Evolutionary conservation across 2,113 vertebrate species (phyloP).

Genomic region (Xiphias gladius): DNA sequence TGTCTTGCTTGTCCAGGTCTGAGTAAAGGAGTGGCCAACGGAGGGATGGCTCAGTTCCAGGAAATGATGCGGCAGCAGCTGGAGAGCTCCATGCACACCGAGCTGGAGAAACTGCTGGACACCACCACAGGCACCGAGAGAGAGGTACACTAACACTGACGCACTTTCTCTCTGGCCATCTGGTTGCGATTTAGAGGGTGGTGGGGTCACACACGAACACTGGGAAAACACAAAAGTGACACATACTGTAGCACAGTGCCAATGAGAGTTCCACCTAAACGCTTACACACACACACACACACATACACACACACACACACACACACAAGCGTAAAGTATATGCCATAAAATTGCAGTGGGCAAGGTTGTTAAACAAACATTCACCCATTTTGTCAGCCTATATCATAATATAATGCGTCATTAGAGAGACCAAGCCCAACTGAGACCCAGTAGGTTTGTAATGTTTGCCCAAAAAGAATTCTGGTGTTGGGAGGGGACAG

Average conservation of each 20-base stretch:
- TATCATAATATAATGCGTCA: neutral
- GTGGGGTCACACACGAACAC: conserved; percentile 34
- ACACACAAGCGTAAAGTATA: neutral
- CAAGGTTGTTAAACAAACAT: neutral
- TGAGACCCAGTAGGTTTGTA: neutral
- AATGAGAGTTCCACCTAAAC: conserved; percentile 52
- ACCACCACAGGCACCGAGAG: conserved; percentile 86
- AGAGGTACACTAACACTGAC: conserved; percentile 82
- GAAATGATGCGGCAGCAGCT: conserved; percentile 96
- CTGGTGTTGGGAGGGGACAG: neutral
- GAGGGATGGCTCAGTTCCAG: conserved; percentile 93
- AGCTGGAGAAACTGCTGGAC: conserved; percentile 91
- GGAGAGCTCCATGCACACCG: conserved; percentile 93
- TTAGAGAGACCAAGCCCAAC: neutral
- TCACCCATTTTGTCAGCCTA: neutral
- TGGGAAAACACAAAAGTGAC: conserved; percentile 70
- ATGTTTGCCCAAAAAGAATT: neutral
- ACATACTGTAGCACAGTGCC: conserved; percentile 59
- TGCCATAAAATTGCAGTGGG: neutral
- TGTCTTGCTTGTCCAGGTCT: conserved; percentile 83
- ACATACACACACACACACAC: neutral
- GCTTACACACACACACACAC: neutral
- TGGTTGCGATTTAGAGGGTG: conserved; percentile 68
- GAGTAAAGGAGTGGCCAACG: conserved; percentile 86
- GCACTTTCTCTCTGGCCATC: conserved; percentile 41